Percentiles rank a stretch among this genome's conserved stretches.
These are phyloP conservation scores for Myotis daubentonii DNA, from an alignment of 2,797 vertebrate species.

Conservation along the genomic window DNA sequence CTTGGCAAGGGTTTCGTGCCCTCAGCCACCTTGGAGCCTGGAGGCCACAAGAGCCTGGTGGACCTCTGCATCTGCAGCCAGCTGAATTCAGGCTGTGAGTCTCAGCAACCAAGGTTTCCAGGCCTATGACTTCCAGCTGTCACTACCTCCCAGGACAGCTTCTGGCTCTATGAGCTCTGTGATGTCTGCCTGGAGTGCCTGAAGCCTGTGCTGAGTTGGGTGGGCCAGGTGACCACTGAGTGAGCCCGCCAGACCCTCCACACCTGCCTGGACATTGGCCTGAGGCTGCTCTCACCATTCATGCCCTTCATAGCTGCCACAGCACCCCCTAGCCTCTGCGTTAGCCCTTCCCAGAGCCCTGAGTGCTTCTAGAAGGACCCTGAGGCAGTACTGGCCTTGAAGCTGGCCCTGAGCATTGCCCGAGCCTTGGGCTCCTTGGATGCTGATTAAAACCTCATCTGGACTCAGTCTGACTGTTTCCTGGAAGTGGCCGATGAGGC, in stretches of 20 bases:
- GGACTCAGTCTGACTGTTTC: constrained; percentile 92
- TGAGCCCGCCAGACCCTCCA: constrained; percentile 92
- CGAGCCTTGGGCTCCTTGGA: constrained; percentile 91
- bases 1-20: constrained; percentile 91
- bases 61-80: constrained; percentile 89
- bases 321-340: constrained; percentile 88
- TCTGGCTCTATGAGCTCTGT: constrained; percentile 95
- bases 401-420: constrained; percentile 90
- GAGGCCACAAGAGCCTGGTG: constrained; percentile 87
- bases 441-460: constrained; percentile 94
- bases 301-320: constrained; percentile 92
- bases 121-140: constrained; percentile 88
- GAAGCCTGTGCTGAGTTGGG: constrained; percentile 87
- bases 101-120: constrained; percentile 87
- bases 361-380: constrained; percentile 93
- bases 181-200: constrained; percentile 93
- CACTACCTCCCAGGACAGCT: constrained; percentile 91
- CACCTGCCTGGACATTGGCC: constrained; percentile 91
- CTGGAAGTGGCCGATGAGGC: constrained; percentile 90
- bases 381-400: constrained; percentile 88
- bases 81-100: constrained; percentile 85
- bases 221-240: constrained; percentile 76
- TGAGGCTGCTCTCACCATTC: constrained; percentile 92
- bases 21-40: constrained; percentile 85
- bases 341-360: constrained; percentile 89